phyloP scores from a whole-genome alignment of 2,113 vertebrate species.

The Neogale vison region DNA sequence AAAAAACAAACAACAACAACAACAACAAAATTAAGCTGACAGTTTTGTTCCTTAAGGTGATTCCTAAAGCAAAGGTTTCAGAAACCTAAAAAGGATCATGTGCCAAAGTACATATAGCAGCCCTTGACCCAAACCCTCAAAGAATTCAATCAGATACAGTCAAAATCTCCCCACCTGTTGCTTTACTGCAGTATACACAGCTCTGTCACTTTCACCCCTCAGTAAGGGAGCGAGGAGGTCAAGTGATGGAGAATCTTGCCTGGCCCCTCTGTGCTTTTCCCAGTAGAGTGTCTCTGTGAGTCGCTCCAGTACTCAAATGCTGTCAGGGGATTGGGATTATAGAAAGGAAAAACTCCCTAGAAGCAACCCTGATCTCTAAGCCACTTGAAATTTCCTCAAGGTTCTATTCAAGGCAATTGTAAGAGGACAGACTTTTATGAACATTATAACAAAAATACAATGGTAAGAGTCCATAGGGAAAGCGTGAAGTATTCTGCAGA shows the following conservation, averaged over 20 bases:
- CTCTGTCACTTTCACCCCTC: not conserved
- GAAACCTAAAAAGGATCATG: not conserved
- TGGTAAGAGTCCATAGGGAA: not conserved
- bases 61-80: not conserved
- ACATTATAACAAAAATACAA: not conserved
- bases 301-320: not conserved
- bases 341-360: not conserved
- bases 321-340: not conserved
- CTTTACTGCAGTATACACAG: too few species aligned
- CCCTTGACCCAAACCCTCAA: not conserved
- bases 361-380: not conserved
- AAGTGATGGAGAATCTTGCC: too few species aligned
- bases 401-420: not conserved
- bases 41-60: not conserved
- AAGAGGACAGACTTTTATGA: not conserved
- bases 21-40: not conserved
- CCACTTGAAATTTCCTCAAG: not conserved
- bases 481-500: not conserved
- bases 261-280: not conserved
- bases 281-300: too few species aligned
- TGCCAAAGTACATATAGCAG: not conserved
- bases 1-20: not conserved
- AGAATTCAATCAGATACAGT: not conserved
- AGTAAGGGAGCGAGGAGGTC: fast-evolving
- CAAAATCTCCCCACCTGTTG: too few species aligned